Conservation (phyloP, 2,113 vertebrate genomes). For the Scortum barcoo region DNA sequence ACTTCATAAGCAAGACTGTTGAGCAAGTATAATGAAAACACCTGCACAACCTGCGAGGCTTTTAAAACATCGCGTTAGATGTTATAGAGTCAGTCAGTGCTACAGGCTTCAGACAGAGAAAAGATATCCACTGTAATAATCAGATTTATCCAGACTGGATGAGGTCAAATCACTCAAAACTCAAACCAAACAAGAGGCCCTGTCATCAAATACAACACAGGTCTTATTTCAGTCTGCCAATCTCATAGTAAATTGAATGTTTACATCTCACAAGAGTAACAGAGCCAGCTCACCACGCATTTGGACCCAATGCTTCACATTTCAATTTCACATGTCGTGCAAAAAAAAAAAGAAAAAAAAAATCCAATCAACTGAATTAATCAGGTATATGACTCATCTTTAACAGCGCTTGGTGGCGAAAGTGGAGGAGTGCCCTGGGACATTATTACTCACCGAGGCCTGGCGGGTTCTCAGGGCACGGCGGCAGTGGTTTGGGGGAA, state of each 20-base stretch:
- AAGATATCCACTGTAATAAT: background rate
- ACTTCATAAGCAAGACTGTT: background rate
- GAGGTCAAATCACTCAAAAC: too few species aligned
- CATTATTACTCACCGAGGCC: conserved; percentile 89
- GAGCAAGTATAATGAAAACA: background rate
- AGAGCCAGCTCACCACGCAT: too few species aligned
- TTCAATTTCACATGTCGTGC: background rate
- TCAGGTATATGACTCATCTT: background rate
- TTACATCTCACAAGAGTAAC: too few species aligned
- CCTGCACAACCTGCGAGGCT: background rate
- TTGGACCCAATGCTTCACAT: too few species aligned
- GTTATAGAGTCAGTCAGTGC: background rate
- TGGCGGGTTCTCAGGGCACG: conserved; percentile 92
- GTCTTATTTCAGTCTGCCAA: background rate
- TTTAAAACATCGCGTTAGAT: background rate
- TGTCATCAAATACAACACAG: background rate
- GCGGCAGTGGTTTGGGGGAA: conserved; percentile 89
- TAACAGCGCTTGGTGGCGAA: background rate
- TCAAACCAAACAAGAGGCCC: too few species aligned
- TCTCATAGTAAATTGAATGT: too few species aligned
- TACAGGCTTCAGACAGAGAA: background rate
- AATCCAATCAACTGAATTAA: background rate
- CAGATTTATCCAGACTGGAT: background rate
- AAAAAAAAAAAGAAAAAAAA: background rate
- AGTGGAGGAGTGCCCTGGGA: background rate